These are phyloP conservation scores for Neodiprion virginianus DNA, from an alignment of 1,140 invertebrate genomes.

Conservation along the genomic window DNA sequence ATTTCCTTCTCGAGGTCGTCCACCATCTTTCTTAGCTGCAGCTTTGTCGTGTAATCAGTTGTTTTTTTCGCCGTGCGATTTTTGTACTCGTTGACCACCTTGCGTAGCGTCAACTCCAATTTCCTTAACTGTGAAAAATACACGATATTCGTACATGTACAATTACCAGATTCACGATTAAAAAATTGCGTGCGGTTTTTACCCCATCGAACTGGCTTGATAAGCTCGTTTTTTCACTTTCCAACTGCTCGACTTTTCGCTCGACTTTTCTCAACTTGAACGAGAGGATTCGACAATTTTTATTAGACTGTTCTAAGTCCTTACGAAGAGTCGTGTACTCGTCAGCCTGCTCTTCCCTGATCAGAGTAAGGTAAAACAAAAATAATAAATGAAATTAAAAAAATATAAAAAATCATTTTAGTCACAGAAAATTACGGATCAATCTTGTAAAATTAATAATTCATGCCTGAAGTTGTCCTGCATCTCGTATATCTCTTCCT, in stretches of 20 bases:
- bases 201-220: conserved; percentile 76
- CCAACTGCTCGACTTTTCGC: conserved; percentile 86
- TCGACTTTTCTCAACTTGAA: conserved; percentile 98
- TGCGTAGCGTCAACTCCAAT: conserved; percentile 66
- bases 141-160: conserved; percentile 8
- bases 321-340: conserved; percentile 95
- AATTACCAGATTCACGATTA: conserved; percentile 27
- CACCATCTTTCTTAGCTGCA: conserved; percentile 78
- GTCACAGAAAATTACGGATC: conserved; percentile 14
- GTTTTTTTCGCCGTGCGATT: conserved; percentile 72
- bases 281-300: conserved; percentile 97
- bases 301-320: conserved; percentile 93
- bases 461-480: conserved; percentile 89
- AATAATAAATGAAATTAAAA: conserved; percentile 41
- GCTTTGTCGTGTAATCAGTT: conserved; percentile 73
- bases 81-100: conserved; percentile 70
- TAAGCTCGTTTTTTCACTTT: conserved; percentile 80
- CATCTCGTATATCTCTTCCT: conserved; percentile 98
- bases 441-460: conserved; percentile 11
- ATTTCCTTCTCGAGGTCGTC: conserved; percentile 82
- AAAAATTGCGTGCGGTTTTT: conserved; percentile 28
- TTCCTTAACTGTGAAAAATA: conserved; percentile 64
- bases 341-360: conserved; percentile 94
- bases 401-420: conserved; percentile 11
- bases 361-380: conserved; percentile 57